Percentiles rank a stretch among this genome's conserved stretches.
Evolutionary conservation across 2,888 invertebrate species (phyloP).

Genomic region (Adelognathus sp.): DNA sequence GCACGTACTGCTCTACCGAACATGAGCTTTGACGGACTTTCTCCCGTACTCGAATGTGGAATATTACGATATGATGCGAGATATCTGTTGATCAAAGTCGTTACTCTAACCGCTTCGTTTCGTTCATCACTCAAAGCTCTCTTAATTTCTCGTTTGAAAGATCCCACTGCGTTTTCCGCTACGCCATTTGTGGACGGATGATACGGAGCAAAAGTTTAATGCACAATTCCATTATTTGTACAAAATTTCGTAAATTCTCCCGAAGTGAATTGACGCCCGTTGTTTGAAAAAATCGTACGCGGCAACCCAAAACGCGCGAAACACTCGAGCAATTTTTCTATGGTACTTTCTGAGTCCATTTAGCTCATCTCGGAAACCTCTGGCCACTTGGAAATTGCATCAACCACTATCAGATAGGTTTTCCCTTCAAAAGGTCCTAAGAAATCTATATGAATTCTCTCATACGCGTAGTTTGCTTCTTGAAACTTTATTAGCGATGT

Average conservation of each 20-base stretch:
- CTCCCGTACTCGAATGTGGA: constrained; percentile 28
- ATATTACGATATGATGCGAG: constrained; percentile 35
- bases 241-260: constrained; percentile 46
- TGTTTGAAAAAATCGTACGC: constrained; percentile 50
- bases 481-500: constrained; percentile 38
- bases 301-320: constrained; percentile 56
- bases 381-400: constrained; percentile 56
- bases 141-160: constrained; percentile 32
- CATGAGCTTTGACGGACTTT: constrained; percentile 25
- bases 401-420: constrained; percentile 52
- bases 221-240: constrained; percentile 47
- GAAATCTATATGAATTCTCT: constrained; percentile 61
- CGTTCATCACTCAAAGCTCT: neutral
- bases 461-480: constrained; percentile 20
- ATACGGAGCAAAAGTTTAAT: constrained; percentile 43
- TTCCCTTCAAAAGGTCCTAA: constrained; percentile 51
- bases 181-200: constrained; percentile 47
- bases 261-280: constrained; percentile 49
- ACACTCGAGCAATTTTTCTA: constrained; percentile 50
- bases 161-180: constrained; percentile 47
- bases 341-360: constrained; percentile 27
- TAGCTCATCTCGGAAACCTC: constrained; percentile 47
- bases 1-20: constrained; percentile 18
- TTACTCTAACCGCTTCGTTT: neutral
- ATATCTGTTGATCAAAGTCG: constrained; percentile 27